Evolutionary conservation across 2,888 invertebrate species (phyloP), one percentile per base, ranked within the genome.

Genomic region (Kryphioiulus occultus): DNA sequence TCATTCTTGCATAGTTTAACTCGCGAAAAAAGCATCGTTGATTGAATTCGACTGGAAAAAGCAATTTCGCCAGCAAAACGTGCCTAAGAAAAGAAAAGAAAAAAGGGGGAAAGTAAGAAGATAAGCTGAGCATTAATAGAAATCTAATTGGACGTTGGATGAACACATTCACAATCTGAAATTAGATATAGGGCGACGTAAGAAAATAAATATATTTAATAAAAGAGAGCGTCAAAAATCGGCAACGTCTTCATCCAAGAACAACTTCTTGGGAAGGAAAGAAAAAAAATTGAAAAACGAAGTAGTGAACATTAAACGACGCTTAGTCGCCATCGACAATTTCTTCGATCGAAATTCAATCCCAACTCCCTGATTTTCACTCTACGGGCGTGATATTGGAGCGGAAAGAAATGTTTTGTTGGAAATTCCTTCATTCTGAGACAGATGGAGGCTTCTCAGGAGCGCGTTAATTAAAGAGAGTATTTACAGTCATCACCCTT

Each of bases 151-250:
- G 12, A 68, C 68, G 68, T 68, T 10, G 68, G 68, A 68, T 68
- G 68, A 68, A 68, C 68, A 68, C 68, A 68, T 68, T 68, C 68
- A 68, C 68, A 68, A 68, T 68, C 68, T 68, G 68, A 68, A 68
- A 68, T 68, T 68, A 68, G 68, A 68, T 68, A 68, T 68, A 26
- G 68, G 68, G 68, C 22, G 68, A 68, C 68, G 68, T 26, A 68
- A 68, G 68, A 68, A 68, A 68, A 68, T 68, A 68, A 68, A 68
- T 26, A 68, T 68, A 68, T 68, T 68, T 26, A 68, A 68, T 68
- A 68, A 68, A 68, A 26, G 68, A 0, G 68, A 7, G 68, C 68
- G 26, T 68, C 22, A 10, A 68, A 68, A 22, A 68, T 26, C 68
- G 26, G 22, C n/a, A 26, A 22, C n/a, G 68, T 68, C 68, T 68